Evolutionary conservation across 2,113 vertebrate genomes (phyloP).

Genomic region (Scalopus aquaticus): DNA sequence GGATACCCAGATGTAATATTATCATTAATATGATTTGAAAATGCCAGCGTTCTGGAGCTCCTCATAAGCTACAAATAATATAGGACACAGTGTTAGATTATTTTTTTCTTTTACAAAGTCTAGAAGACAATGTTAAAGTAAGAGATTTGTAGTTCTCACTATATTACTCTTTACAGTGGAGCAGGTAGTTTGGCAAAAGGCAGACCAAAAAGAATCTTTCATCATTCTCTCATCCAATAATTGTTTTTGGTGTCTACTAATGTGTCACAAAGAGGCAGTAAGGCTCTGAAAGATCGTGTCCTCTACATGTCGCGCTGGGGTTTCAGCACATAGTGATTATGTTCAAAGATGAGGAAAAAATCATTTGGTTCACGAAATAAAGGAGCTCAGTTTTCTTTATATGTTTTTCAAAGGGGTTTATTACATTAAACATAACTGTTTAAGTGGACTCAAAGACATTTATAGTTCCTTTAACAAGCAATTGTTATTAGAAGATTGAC

Average conservation of each 20-base stretch:
- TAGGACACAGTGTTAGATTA: neutral
- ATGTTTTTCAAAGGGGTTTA: slow-evolving; percentile 12
- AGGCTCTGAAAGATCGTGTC: neutral
- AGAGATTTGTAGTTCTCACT: neutral
- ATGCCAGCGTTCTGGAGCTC: neutral
- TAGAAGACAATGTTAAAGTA: neutral
- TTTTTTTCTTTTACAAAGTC: neutral
- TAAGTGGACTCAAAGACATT: neutral
- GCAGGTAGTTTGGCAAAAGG: neutral
- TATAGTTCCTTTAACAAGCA: neutral
- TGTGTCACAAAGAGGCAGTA: neutral
- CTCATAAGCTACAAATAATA: neutral
- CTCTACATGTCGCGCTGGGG: neutral
- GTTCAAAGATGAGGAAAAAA: neutral
- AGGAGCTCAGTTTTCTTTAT: neutral
- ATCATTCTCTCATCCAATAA: neutral
- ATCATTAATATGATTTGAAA: neutral
- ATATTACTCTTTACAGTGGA: neutral
- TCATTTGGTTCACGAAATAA: neutral
- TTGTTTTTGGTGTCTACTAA: neutral
- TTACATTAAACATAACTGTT: neutral
- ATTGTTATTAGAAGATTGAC: neutral
- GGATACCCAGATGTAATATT: neutral
- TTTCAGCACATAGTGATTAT: neutral
- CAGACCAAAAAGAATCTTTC: neutral